These are phyloP conservation scores for Germaria angustata DNA, from an alignment of 2,888 invertebrate genomes.

Conservation along the genomic window DNA sequence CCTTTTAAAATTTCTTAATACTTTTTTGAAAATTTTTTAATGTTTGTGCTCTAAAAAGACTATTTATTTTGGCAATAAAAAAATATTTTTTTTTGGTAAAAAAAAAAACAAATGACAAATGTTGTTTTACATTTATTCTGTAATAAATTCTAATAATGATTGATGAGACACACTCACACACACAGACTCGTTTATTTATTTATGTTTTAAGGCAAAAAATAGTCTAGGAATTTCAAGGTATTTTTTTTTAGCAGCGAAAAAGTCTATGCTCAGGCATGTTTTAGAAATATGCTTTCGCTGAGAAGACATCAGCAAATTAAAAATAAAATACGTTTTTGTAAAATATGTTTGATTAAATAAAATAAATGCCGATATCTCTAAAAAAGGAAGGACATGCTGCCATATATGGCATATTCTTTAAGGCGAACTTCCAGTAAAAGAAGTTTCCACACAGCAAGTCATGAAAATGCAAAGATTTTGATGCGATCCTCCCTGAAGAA, in stretches of 20 bases:
- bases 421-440: too few relatives aligned
- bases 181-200: constrained; percentile 20
- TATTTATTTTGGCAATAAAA: constrained; percentile 53
- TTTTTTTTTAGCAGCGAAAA: background rate
- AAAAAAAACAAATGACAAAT: constrained; percentile 49
- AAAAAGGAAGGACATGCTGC: too few relatives aligned
- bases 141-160: constrained; percentile 40
- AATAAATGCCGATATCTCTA: too few relatives aligned
- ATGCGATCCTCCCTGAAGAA: too few relatives aligned
- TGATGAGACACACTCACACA: constrained; percentile 56
- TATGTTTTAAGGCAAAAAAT: background rate
- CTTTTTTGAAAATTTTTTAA: background rate
- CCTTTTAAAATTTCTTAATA: background rate
- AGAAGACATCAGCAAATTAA: too few relatives aligned
- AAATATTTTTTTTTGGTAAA: background rate
- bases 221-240: constrained; percentile 8
- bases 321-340: too few relatives aligned
- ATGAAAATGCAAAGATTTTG: too few relatives aligned
- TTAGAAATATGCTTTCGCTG: background rate
- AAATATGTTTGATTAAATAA: too few relatives aligned
- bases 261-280: background rate
- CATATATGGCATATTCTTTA: too few relatives aligned
- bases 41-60: constrained; percentile 20
- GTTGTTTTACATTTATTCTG: constrained; percentile 32
- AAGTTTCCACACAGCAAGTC: too few relatives aligned